Base-by-base conservation (phyloP, 1,140 invertebrate genomes). In the Drosophila ficusphila region DNA sequence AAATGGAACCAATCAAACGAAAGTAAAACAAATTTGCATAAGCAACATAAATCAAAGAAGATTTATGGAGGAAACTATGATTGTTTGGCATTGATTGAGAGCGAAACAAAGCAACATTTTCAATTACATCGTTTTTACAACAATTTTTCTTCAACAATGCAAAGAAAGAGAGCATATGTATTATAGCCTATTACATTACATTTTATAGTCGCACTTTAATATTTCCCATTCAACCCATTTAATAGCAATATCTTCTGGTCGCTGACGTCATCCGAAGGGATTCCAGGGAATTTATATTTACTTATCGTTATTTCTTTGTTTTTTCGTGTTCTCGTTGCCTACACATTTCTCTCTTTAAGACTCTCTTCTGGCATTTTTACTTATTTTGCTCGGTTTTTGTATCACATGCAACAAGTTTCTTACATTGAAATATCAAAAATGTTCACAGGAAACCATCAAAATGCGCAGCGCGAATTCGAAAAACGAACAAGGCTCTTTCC, bases 401-500 rank as follows among this genome's bases (percentile, higher is more conserved):
- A 34, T 77, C 46, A 62, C 82, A 86, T 88, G 82, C 82, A 88
- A 88, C 82, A 88, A 88, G 82, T 88, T 76, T 34, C 79, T 72
- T 48, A 67, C 75, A 64, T 76, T 75, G 75, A 78, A 76, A 79
- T 83, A 89, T 82, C 82, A 79, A 89, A 73, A 89, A 72, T 57
- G 53, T 72, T 88, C 58, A 89, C 82, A 88, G 82, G 82, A 83
- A 88, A 88, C 62, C 82, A 88, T 89, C 78, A 88, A 85, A 83
- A 76, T 65, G 74, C 68, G 82, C 79, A 89, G 83, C 70, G 57
- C 57, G 67, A 65, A 71, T 52, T 73, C 46, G 39, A 54, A 58
- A 47, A 77, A 75, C 46, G 58, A 62, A 67, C 52, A 70, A 51
- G 41, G 14, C 25, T 29, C 16, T 41, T 29, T 46, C 23, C 11